Evolutionary conservation across 1,140 invertebrate species (phyloP).

Genomic region (Pectinophora gossypiella): DNA sequence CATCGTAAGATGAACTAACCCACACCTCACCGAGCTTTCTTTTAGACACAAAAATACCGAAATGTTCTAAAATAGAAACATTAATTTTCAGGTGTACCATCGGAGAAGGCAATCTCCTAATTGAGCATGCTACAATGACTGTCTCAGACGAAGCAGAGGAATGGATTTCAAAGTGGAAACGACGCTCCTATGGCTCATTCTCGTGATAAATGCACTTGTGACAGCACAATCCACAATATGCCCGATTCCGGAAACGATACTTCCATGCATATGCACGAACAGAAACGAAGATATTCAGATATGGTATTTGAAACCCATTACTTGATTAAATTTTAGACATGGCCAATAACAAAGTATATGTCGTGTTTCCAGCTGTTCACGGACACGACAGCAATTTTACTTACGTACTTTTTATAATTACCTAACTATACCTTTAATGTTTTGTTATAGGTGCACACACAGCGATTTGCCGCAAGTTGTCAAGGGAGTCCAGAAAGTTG

Average conservation of each 20-base stretch:
- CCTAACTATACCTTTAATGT: neutral
- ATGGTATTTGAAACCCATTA: too few species aligned
- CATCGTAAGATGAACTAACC: too few species aligned
- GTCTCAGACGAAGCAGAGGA: constrained; percentile 33
- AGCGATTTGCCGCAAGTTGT: constrained; percentile 86
- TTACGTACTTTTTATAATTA: neutral
- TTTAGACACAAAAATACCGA: too few species aligned
- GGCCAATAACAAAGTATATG: too few species aligned
- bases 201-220: constrained; percentile 24
- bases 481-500: constrained; percentile 83
- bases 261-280: constrained; percentile 81
- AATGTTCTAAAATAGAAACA: too few species aligned
- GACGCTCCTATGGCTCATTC: constrained; percentile 40
- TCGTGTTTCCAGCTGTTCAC: too few species aligned
- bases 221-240: constrained; percentile 63
- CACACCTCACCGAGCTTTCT: too few species aligned
- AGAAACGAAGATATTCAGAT: constrained; percentile 81
- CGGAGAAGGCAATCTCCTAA: neutral
- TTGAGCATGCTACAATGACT: constrained; percentile 59
- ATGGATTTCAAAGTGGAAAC: constrained; percentile 48
- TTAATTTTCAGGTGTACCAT: neutral
- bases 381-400: too few species aligned
- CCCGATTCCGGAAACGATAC: constrained; percentile 78
- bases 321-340: too few species aligned
- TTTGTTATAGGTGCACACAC: constrained; percentile 85